Evolutionary conservation across 2,888 invertebrate genomes (phyloP), one percentile per base, ranked within the genome.

Genomic region (Anaspis maculata): DNA sequence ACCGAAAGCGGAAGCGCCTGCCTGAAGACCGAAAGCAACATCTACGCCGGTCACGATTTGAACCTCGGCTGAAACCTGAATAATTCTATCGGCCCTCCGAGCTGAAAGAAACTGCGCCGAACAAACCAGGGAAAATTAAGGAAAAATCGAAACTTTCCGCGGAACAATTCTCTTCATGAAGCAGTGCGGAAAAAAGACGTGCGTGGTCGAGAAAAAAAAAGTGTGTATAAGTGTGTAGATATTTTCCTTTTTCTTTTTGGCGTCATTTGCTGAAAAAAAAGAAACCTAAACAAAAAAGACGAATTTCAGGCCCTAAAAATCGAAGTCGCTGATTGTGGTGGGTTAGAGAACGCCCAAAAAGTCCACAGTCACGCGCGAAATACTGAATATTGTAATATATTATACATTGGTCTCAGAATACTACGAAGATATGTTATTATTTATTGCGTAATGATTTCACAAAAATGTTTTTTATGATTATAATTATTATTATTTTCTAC

Each of bases 1-100:
- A 79, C 78, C 42, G 66, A 64, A 32, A 66, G 66, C 50, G 80
- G 79, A 46, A 79, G 79, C 59, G 79, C 79, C 39, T 78, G 79
- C 61, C 71, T 77, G 41, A 79, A 79, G 59, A 70, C 73, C 40
- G 78, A 79, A 55, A 52, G n/a, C n/a, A n/a, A 50, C 36, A 56
- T 60, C 41, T 61, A 59, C 42, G 52, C 49, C 44, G 56, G 52
- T 40, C 60, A 61, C 44, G 64, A 64, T 27, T 41, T 64, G 46
- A 60, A 64, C 39, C 48, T 66, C 36, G 52, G 52, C 15, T 38
- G 24, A 32, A 32, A 37, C 30, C n/a, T n/a, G n/a, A n/a, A n/a
- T n/a, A n/a, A n/a, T n/a, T n/a, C n/a, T n/a, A n/a, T n/a, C n/a
- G n/a, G n/a, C n/a, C n/a, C n/a, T n/a, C n/a, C n/a, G n/a, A n/a